Conservation (phyloP, 2,888 invertebrate genomes). For the Serripes groenlandicus region DNA sequence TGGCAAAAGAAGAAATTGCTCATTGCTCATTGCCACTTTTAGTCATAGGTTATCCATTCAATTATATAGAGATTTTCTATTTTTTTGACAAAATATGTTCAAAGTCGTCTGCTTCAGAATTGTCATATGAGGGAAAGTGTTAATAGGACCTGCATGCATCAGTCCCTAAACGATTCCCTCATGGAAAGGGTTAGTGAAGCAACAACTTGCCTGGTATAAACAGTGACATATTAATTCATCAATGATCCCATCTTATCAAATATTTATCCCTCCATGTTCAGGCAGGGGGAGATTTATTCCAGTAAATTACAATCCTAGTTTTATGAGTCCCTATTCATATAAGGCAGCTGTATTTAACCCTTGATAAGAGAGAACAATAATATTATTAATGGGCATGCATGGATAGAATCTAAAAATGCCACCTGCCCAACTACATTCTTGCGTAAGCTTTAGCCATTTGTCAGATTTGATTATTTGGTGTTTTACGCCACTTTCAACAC, state of each 20-base stretch:
- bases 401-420: too few relatives aligned
- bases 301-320: not conserved
- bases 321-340: not conserved
- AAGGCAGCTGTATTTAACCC: not conserved
- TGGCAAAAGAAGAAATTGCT: not conserved
- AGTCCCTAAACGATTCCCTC: not conserved
- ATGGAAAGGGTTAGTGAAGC: not conserved
- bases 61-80: not conserved
- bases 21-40: not conserved
- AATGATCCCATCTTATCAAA: not conserved
- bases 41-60: not conserved
- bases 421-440: too few relatives aligned
- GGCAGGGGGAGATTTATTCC: not conserved
- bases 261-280: not conserved
- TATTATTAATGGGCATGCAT: too few relatives aligned
- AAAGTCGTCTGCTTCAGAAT: not conserved
- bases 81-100: not conserved
- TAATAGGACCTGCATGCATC: not conserved
- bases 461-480: too few relatives aligned
- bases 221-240: conserved; percentile 5
- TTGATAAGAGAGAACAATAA: too few relatives aligned
- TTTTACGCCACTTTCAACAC: too few relatives aligned
- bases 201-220: not conserved
- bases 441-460: too few relatives aligned
- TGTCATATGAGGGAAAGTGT: too few relatives aligned